A percentile compares a stretch with the other conserved stretches of the same genome.
phyloP scores from a whole-genome alignment of 2,113 vertebrate genomes.

The Triplophysa rosa region DNA sequence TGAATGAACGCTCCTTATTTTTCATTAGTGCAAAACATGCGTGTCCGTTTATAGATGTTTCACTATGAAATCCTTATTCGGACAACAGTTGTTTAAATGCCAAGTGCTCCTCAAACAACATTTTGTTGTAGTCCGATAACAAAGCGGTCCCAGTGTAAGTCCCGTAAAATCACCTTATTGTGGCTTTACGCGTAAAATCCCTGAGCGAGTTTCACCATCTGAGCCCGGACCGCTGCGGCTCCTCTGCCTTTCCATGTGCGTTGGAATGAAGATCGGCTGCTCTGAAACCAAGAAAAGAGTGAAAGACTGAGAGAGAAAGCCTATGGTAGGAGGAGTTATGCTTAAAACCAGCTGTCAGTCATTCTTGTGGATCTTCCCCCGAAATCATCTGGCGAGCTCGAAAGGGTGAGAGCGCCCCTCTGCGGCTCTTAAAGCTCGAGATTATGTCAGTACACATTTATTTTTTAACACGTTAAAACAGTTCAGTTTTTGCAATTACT shows the following conservation, averaged over 20 bases:
- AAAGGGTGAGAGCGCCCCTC: conserved; percentile 72
- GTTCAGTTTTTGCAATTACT: too few relatives aligned
- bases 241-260: conserved; percentile 63
- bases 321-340: conserved; percentile 65
- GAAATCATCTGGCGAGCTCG: conserved; percentile 29
- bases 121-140: conserved; percentile 54
- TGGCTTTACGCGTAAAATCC: conserved; percentile 64
- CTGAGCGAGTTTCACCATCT: conserved; percentile 69
- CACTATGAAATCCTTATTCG: conserved; percentile 6
- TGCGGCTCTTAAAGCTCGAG: conserved; percentile 55
- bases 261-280: conserved; percentile 69
- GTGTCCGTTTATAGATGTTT: conserved; percentile 16
- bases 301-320: conserved; percentile 48
- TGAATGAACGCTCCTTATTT: not conserved
- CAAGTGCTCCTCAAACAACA: not conserved
- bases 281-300: conserved; percentile 55
- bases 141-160: conserved; percentile 56
- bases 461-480: not conserved
- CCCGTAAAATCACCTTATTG: conserved; percentile 51
- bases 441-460: not conserved
- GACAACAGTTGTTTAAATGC: conserved; percentile 25
- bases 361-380: conserved; percentile 47
- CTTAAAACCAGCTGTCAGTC: conserved; percentile 63
- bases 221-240: conserved; percentile 57
- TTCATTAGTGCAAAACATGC: not conserved